Evolutionary conservation across 2,797 vertebrate species (phyloP).

Genomic region (Sarcoramphus papa): DNA sequence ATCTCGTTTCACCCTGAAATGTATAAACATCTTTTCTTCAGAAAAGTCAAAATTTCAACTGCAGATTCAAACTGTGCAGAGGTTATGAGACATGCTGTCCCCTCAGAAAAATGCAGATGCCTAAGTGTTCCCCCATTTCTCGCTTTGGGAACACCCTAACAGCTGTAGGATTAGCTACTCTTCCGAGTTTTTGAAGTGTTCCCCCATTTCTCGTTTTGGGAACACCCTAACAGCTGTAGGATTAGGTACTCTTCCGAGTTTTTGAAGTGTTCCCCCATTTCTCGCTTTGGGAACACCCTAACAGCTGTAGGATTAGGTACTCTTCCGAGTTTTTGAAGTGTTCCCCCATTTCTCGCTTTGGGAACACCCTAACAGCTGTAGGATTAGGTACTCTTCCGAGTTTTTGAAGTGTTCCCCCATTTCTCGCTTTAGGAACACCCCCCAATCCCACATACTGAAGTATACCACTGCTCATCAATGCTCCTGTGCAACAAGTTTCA

Average conservation of each 20-base stretch:
- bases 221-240: rapidly evolving
- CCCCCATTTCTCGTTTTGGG: background rate
- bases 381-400: background rate
- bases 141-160: background rate
- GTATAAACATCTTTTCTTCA: background rate
- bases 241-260: rapidly evolving
- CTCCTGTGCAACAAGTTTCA: background rate
- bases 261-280: background rate
- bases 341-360: background rate
- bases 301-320: rapidly evolving
- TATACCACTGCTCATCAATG: background rate
- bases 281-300: background rate
- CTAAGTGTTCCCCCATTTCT: background rate
- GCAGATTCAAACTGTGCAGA: background rate
- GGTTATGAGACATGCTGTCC: background rate
- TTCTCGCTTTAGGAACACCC: conserved; percentile 1
- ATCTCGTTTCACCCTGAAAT: background rate
- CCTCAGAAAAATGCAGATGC: background rate
- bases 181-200: rapidly evolving
- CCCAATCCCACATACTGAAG: background rate
- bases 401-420: background rate
- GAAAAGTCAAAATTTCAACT: background rate
- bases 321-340: rapidly evolving
- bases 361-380: background rate
- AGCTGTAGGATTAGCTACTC: background rate